Evolutionary conservation across 1,140 invertebrate species (phyloP).

Genomic region (Bombus vancouverensis): DNA sequence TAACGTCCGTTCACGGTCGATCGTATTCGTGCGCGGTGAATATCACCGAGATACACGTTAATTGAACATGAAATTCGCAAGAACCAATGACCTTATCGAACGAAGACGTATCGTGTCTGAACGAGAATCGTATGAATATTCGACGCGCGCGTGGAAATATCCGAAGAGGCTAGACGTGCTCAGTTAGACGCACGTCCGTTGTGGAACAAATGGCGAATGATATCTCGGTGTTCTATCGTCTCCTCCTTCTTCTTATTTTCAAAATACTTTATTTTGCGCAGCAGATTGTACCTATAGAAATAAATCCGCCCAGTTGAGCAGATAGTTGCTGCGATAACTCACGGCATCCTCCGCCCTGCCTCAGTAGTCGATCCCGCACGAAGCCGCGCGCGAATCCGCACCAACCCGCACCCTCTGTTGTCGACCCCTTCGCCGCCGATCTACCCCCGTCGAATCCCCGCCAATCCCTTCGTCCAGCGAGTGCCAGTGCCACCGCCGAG

Average conservation of each 20-base stretch:
- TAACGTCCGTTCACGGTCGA: background rate
- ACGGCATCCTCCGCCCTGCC: conserved; percentile 44
- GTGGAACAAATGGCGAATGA: conserved; percentile 60
- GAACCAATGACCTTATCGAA: background rate
- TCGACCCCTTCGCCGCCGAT: conserved; percentile 33
- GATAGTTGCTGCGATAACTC: conserved; percentile 78
- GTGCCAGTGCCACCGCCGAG: conserved; percentile 41
- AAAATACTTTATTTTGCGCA: conserved; percentile 78
- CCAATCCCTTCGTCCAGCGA: conserved; percentile 35
- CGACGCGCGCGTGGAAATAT: background rate
- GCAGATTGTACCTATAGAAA: conserved; percentile 81
- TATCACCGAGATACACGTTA: background rate
- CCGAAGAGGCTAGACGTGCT: background rate
- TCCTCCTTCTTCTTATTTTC: conserved; percentile 65
- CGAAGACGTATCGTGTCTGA: background rate
- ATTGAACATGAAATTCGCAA: background rate
- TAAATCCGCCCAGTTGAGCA: conserved; percentile 79
- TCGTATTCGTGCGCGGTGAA: background rate
- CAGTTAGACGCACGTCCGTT: conserved; percentile 43
- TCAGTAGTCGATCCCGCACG: conserved; percentile 27
- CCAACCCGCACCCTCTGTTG: conserved; percentile 27
- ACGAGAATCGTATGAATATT: background rate
- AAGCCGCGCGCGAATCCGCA: conserved; percentile 15
- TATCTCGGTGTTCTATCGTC: conserved; percentile 62
- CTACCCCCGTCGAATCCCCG: conserved; percentile 13